Base-by-base conservation (phyloP, 1,140 invertebrate genomes). In the Batillaria attramentaria region DNA sequence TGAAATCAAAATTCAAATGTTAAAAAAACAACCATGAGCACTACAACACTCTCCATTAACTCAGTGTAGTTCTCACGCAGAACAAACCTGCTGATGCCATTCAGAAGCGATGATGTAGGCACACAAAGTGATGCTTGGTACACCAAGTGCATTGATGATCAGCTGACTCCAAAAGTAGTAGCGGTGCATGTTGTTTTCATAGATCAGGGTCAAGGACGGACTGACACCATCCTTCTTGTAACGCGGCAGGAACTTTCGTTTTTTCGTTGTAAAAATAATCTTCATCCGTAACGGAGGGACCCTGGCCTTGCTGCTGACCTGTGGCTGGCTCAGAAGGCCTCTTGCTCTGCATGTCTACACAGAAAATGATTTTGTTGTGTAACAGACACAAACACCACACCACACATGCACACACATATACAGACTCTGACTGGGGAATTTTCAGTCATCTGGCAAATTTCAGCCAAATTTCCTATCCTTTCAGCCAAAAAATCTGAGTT, bases 171-270 rank as follows among this genome's bases (percentile, higher is more conserved):
- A 79, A 62, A 74, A 79, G 42, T 50, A 33, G 13, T 35, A 39
- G 8, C 72, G 57, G 39, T 50, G 35, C 78, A 79, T 66, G 57
- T 68, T 75, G 78, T 75, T 79, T 33, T 62, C 72, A 20, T 79
- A 79, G 31, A 79, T 54, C 10, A 79, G 33, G 10, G 8, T 39
- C 57, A 73, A 28, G 57, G 68, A 39, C 42, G 41, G 20, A 28
- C 57, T 50, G 60, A 79, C 78, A n/a, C 62, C 39, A 66, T 79
- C 78, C 41, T 73, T 37, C 24, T 42, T n/a, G 46, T 79, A 43
- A 43, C 20, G 37, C 6, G 72, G 60, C 20, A 28, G 46, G 24
- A 79, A 74, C 72, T n/a, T 66, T 50, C 70, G 78, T 37, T 28
- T 60, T 57, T 66, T 73, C 24, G 20, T 62, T 3, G 43, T 13